Evolutionary conservation across 2,113 vertebrate species (phyloP), one percentile per base, ranked within the genome.

Genomic region (Leuciscus idus): DNA sequence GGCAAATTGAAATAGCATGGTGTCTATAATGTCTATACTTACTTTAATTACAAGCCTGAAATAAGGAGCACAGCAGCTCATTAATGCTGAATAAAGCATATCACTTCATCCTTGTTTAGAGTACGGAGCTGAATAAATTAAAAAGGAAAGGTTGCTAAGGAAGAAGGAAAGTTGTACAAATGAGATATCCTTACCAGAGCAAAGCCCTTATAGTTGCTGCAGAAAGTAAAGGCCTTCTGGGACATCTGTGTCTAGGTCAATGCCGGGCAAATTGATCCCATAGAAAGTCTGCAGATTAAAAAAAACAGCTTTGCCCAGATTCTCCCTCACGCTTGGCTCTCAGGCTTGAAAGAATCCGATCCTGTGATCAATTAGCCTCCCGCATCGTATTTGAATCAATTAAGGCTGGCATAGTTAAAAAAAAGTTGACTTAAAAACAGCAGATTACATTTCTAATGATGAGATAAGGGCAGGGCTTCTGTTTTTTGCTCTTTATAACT

Each of bases 261-360:
- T 83, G 80, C 46, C 19, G 11, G 62, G 46, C 43, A 83, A 70
- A 83, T 83, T 83, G 64, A 83, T 83, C 81, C 81, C 81, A 83
- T 23, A 70, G 81, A 83, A 83, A 83, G 62, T 55, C 81, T 70
- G 43, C n/a, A 50, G 79, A 66, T 64, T 5, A 28, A 62, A 81
- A 81, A 66, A 26, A 74, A 81, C 13, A 23, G 36, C 78, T 61
- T 59, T 81, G 46, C 33, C 23, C 39, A 80, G 61, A 66, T 68
- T 81, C 52, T 48, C 79, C n/a, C 61, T 68, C 26, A 33, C 10
- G 19, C 46, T 66, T 68, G 26, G 26, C 80, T 52, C 46, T 70
- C 64, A 4, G 62, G 46, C 81, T 83, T 70, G n/a, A 82, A 68
- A 66, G 80, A 68, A 82, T 48, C 39, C 0, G 43, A 68, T 70